These are phyloP conservation scores for Eupithecia abbreviata DNA, from an alignment of 2,888 invertebrate genomes.

Conservation along the genomic window DNA sequence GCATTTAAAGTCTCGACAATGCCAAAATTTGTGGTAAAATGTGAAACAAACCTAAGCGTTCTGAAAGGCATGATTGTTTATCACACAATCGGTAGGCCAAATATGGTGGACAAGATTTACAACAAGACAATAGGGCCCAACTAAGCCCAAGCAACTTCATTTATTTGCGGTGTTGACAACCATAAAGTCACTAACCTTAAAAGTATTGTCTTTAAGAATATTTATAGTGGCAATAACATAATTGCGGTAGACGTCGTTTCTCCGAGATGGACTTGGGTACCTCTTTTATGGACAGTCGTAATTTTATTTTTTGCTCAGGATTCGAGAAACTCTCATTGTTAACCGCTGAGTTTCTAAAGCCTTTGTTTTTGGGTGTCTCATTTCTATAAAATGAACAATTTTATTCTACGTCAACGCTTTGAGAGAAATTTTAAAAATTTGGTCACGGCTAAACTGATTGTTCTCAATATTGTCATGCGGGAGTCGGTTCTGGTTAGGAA, in stretches of 20 bases:
- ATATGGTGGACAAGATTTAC: slow-evolving; percentile 58
- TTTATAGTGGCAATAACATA: slow-evolving; percentile 72
- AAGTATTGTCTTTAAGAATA: slow-evolving; percentile 66
- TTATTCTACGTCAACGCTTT: slow-evolving; percentile 33
- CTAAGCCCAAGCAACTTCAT: slow-evolving; percentile 52
- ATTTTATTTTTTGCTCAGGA: slow-evolving; percentile 62
- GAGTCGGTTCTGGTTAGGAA: slow-evolving; percentile 60
- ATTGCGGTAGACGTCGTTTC: slow-evolving; percentile 74
- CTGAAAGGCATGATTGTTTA: slow-evolving; percentile 34
- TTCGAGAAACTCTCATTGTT: slow-evolving; percentile 65
- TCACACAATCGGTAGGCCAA: slow-evolving; percentile 50
- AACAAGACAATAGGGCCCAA: slow-evolving; percentile 40
- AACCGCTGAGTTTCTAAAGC: slow-evolving; percentile 44
- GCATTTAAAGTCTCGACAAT: slow-evolving; percentile 10
- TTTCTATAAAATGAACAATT: slow-evolving; percentile 32
- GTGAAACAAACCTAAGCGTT: slow-evolving; percentile 28
- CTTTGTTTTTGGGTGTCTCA: slow-evolving; percentile 54
- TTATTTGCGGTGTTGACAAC: slow-evolving; percentile 74
- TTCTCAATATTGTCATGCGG: slow-evolving; percentile 57
- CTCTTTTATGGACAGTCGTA: slow-evolving; percentile 66
- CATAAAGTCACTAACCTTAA: slow-evolving; percentile 60
- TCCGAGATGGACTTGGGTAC: slow-evolving; percentile 51
- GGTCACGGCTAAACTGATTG: slow-evolving; percentile 65
- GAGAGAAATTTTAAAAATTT: slow-evolving; percentile 63
- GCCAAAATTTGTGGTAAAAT: slow-evolving; percentile 21